Evolutionary conservation across 2,113 vertebrate species (phyloP), one percentile per base, ranked within the genome.

Genomic region (Malurus cyaneus): DNA sequence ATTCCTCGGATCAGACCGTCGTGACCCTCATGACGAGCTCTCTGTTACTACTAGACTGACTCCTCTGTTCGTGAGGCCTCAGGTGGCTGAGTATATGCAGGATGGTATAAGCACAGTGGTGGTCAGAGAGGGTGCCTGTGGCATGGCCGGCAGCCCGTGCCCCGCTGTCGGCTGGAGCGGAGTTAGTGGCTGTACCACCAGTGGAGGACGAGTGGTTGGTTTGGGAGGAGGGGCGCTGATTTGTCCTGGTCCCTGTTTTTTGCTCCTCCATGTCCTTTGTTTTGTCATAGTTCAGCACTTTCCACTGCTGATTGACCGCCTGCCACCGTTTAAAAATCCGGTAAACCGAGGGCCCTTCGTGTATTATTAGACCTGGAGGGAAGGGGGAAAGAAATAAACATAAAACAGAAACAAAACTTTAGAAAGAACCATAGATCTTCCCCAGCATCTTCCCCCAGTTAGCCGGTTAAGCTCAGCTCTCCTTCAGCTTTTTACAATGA

Each of bases 1-100:
- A 93, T 91, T 95, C 96, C 95, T 90, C 32, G 34, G 46, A 70
- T 99, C 98, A 99, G 96, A 99, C 99, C 7, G 99, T 99, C 1
- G 99, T 99, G 94, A 99, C 99, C 97, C 99, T 99, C 99, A 99
- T 99, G 97, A 99, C 99, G 94, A 99, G 98, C 98, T 99, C 99
- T 96, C 99, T 98, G 98, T 98, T 98, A 97, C 98, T 96, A 89
- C 97, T 98, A 95, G 98, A 97, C 88, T 98, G 98, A 96, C 97
- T 98, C 90, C 99, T 98, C 91, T 97, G 98, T 97, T 99, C 99
- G 16, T 99, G 98, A 95, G 98, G 98, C 97, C 99, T 98, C 94
- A 99, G 98, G 95, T 99, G 99, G 98, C 98, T 99, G 98, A 99
- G 98, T 96, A 99, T 98, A 98, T 99, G 99, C 96, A 99, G 98